phyloP scores from a whole-genome alignment of 2,113 vertebrate species.

The Oryzias celebensis region DNA sequence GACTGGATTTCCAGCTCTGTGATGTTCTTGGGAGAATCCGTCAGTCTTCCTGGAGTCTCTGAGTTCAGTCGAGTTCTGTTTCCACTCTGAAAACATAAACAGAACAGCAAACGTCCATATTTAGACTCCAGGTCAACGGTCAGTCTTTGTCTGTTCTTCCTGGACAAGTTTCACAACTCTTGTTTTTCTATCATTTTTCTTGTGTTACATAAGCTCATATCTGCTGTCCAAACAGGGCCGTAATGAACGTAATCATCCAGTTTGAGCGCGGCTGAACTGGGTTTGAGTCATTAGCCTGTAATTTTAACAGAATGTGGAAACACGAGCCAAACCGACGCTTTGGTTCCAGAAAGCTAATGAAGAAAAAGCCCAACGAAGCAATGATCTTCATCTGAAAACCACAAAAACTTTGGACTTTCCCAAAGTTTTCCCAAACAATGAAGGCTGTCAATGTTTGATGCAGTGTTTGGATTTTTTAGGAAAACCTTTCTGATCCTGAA shows the following conservation, averaged over 20 bases:
- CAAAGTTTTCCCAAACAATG: not conserved
- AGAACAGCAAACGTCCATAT: too few relatives aligned
- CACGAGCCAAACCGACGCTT: not conserved
- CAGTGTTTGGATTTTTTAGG: too few relatives aligned
- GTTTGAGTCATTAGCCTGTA: not conserved
- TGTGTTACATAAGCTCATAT: slow-evolving; percentile 1
- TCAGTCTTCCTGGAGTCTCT: too few relatives aligned
- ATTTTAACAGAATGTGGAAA: not conserved
- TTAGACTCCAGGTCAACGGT: not conserved
- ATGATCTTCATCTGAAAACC: not conserved
- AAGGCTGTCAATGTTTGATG: too few relatives aligned
- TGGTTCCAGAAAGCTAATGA: not conserved
- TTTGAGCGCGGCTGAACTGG: not conserved
- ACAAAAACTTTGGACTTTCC: not conserved
- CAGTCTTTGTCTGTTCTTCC: slow-evolving; percentile 4
- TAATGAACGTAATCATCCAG: not conserved
- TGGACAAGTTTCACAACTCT: slow-evolving; percentile 19
- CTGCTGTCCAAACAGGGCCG: not conserved
- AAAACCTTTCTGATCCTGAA: too few relatives aligned
- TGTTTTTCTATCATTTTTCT: slow-evolving; percentile 9
- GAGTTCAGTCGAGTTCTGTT: too few relatives aligned
- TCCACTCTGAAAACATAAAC: too few relatives aligned
- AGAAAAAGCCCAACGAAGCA: not conserved
- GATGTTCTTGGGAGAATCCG: too few relatives aligned
- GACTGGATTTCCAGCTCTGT: too few relatives aligned